Conservation (phyloP, 2,113 vertebrate species). For the Holacanthus passer region DNA sequence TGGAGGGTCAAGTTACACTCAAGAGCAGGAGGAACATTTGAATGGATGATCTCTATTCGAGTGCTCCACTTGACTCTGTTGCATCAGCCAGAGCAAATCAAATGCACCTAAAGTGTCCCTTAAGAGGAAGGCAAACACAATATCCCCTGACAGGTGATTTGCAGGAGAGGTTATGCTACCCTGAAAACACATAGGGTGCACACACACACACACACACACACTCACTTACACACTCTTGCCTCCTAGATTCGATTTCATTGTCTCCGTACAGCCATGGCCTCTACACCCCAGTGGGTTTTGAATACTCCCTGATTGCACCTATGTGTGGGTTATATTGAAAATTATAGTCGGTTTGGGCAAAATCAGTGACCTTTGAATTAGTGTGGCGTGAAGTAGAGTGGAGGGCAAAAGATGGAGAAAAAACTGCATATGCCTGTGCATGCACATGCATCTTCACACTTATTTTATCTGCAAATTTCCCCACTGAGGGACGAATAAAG, state of each 20-base stretch:
- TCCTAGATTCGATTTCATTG: slow-evolving; percentile 28
- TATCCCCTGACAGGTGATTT: slow-evolving; percentile 32
- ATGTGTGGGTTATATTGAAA: slow-evolving; percentile 48
- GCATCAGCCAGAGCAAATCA: slow-evolving; percentile 47
- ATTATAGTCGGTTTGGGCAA: slow-evolving; percentile 45
- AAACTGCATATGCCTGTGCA: neutral
- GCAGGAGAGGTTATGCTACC: neutral
- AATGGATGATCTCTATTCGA: slow-evolving; percentile 21
- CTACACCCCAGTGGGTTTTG: slow-evolving; percentile 36
- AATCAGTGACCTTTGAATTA: slow-evolving; percentile 68
- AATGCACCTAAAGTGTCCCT: slow-evolving; percentile 36
- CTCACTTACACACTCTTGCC: slow-evolving; percentile 11
- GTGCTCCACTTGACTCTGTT: slow-evolving; percentile 34
- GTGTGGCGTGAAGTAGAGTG: slow-evolving; percentile 18
- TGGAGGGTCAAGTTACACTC: slow-evolving; percentile 2
- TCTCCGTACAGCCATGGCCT: slow-evolving; percentile 28
- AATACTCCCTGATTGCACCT: slow-evolving; percentile 40
- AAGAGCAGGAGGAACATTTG: slow-evolving; percentile 14
- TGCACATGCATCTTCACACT: neutral
- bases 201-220: neutral
- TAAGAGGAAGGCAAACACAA: slow-evolving; percentile 41
- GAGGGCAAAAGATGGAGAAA: neutral
- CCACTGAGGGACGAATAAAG: no score
- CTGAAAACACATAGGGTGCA: slow-evolving; percentile 3
- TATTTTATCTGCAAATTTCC: neutral